Conservation (phyloP, 2,797 vertebrate genomes). For the Bovichtus variegatus region DNA sequence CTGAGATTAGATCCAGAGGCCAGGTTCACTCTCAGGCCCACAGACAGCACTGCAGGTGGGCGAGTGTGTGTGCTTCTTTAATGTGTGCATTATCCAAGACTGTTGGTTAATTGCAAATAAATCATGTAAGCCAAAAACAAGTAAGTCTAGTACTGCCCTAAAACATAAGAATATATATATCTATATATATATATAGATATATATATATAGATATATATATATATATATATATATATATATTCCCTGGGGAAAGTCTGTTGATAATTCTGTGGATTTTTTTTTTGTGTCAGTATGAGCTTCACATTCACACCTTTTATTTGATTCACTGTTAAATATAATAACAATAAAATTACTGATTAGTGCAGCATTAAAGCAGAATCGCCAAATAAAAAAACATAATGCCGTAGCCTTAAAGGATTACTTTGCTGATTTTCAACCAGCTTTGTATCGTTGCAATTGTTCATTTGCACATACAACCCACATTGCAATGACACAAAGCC, state of each 20-base stretch:
- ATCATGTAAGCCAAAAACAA: not conserved
- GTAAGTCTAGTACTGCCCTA: not conserved
- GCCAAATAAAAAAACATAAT: not conserved
- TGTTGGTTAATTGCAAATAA: not conserved
- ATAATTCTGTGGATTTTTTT: no score
- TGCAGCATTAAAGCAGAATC: not conserved
- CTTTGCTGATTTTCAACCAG: no score
- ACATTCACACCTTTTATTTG: no score
- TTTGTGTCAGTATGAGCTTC: no score
- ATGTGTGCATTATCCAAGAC: not conserved
- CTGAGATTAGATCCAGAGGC: slow-evolving; percentile 87
- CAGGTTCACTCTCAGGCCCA: slow-evolving; percentile 84
- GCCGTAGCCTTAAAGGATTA: not conserved
- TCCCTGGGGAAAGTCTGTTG: no score
- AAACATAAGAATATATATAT: not conserved
- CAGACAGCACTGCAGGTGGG: slow-evolving; percentile 75
- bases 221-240: no score
- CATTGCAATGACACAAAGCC: no score
- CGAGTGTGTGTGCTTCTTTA: not conserved
- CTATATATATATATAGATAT: no score
- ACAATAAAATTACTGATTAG: not conserved
- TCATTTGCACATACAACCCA: no score
- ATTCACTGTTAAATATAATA: no score
- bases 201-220: no score
- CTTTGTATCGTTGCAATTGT: no score